Conservation (phyloP, 2,888 invertebrate species). For the Drosophila vallismaia region DNA sequence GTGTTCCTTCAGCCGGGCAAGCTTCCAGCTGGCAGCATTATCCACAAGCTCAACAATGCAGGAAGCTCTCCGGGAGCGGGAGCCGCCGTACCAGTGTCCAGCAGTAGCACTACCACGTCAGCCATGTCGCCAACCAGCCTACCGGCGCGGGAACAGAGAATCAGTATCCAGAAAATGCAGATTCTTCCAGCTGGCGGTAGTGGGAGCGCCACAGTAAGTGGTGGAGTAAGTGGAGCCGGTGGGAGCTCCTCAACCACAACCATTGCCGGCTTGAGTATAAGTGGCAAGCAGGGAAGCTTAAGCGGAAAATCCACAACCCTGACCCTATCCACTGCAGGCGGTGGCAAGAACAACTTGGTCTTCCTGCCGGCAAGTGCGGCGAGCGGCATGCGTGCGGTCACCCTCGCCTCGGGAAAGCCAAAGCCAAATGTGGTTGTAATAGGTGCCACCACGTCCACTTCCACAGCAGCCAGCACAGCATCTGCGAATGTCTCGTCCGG, state of each 20-base stretch:
- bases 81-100: not conserved
- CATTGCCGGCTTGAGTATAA: slow-evolving; percentile 38
- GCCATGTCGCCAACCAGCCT: slow-evolving; percentile 46
- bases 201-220: slow-evolving; percentile 19
- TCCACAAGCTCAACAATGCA: slow-evolving; percentile 60
- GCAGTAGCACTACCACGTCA: slow-evolving; percentile 16
- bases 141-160: slow-evolving; percentile 65
- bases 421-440: slow-evolving; percentile 78
- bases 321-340: slow-evolving; percentile 54
- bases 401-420: slow-evolving; percentile 56
- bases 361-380: slow-evolving; percentile 77
- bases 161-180: slow-evolving; percentile 83
- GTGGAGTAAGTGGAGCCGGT: slow-evolving; percentile 4
- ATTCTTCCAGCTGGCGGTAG: slow-evolving; percentile 66
- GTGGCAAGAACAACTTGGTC: slow-evolving; percentile 81
- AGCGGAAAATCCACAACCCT: slow-evolving; percentile 56
- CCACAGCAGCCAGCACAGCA: slow-evolving; percentile 23
- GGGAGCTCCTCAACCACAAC: slow-evolving; percentile 41
- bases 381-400: slow-evolving; percentile 68
- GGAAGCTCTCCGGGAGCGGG: slow-evolving; percentile 17
- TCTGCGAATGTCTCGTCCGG: slow-evolving; percentile 23
- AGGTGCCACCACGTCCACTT: slow-evolving; percentile 50
- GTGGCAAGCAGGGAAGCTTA: slow-evolving; percentile 50
- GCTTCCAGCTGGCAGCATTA: slow-evolving; percentile 59
- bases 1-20: slow-evolving; percentile 82